Evolutionary conservation across 2,113 vertebrate genomes (phyloP).

Genomic region (Lagopus leucura): DNA sequence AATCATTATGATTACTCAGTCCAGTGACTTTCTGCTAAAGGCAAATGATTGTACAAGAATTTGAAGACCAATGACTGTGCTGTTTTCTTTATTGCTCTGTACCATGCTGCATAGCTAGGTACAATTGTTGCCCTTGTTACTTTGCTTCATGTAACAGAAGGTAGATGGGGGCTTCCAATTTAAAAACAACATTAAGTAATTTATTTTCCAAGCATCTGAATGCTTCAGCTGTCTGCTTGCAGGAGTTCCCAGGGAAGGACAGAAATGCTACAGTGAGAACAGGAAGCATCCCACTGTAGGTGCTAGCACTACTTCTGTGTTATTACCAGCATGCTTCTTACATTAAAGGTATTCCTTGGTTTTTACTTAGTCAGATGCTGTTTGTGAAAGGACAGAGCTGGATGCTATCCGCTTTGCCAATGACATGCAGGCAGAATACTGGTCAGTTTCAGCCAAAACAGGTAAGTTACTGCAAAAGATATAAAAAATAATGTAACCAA

Average conservation of each 20-base stretch:
- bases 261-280: not conserved
- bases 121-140: not conserved
- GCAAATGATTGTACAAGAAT: not conserved
- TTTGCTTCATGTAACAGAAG: not conserved
- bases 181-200: not conserved
- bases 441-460: constrained; percentile 91
- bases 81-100: not conserved
- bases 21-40: not conserved
- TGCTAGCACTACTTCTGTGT: not conserved
- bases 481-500: not conserved
- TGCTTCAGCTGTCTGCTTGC: not conserved
- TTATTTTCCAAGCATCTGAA: not conserved
- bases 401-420: constrained; percentile 85
- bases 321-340: not conserved
- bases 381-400: constrained; percentile 82
- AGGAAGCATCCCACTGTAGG: not conserved
- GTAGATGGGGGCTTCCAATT: not conserved
- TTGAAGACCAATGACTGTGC: not conserved
- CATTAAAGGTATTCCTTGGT: not conserved
- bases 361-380: constrained; percentile 81
- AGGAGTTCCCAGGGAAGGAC: not conserved
- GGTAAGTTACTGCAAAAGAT: constrained; percentile 71
- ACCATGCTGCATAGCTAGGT: not conserved
- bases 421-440: constrained; percentile 90
- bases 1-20: not conserved